Evolutionary conservation across 2,113 vertebrate genomes (phyloP).

Genomic region (Phylloscopus trochilus): DNA sequence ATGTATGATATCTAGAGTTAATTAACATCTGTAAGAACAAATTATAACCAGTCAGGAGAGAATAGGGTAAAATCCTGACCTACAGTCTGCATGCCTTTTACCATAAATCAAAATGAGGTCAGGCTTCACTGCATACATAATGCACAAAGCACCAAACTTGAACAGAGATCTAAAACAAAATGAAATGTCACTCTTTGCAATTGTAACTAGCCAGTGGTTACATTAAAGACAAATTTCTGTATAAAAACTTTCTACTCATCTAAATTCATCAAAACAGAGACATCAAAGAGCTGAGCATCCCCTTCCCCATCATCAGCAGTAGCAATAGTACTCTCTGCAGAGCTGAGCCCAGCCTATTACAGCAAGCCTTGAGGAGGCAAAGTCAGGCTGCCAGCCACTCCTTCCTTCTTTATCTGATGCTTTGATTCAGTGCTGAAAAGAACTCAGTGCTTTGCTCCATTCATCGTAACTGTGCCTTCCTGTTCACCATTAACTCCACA

Average conservation of each 20-base stretch:
- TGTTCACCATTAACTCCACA: background rate
- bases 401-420: conserved; percentile 37
- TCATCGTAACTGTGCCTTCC: background rate
- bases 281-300: conserved; percentile 9
- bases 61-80: background rate
- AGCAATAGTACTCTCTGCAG: background rate
- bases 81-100: background rate
- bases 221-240: background rate
- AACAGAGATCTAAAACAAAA: background rate
- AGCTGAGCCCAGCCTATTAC: background rate
- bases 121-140: background rate
- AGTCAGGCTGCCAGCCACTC: background rate
- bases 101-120: background rate
- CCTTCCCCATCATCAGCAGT: background rate
- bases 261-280: background rate
- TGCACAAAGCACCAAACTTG: background rate
- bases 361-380: background rate
- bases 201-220: background rate
- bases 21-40: background rate
- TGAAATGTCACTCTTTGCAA: background rate
- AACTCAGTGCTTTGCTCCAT: background rate
- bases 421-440: conserved; percentile 16
- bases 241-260: background rate
- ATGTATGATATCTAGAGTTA: background rate
- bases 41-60: background rate